Conservation (phyloP, 1,140 invertebrate genomes). For the Pissodes strobi region DNA sequence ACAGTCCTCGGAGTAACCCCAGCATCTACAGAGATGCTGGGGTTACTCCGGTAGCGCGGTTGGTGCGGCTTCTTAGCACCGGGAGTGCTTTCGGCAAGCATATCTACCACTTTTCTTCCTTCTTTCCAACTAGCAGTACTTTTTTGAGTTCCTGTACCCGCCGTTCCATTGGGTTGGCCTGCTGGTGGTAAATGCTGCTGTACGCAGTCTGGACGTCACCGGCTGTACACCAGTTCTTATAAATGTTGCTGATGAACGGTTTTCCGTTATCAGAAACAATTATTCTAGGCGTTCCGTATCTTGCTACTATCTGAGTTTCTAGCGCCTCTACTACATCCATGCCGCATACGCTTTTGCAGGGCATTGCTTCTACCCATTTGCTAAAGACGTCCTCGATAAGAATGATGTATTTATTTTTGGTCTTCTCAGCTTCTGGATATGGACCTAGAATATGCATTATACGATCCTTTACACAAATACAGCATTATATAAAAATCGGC, state of each 20-base stretch:
- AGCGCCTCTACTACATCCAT: background rate
- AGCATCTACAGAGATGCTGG: too few species aligned
- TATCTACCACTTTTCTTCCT: background rate
- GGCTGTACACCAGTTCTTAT: too few species aligned
- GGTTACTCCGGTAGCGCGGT: too few species aligned
- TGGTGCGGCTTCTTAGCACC: background rate
- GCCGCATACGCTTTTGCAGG: background rate
- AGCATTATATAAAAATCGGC: too few species aligned
- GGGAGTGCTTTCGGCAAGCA: background rate
- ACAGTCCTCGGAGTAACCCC: too few species aligned
- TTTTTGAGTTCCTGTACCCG: constrained; percentile 21
- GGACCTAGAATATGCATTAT: background rate
- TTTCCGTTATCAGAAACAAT: background rate
- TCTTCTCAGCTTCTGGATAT: background rate
- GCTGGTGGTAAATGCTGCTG: constrained; percentile 6
- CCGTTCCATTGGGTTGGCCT: constrained; percentile 16
- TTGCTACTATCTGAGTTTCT: too few species aligned
- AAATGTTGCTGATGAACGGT: too few species aligned
- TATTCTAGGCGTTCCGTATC: background rate
- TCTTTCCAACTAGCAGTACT: background rate
- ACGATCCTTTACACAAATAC: too few species aligned
- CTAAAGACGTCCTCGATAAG: constrained; percentile 1
- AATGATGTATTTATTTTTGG: constrained; percentile 2
- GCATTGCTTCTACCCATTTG: constrained; percentile 7
- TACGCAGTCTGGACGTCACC: background rate